Conservation (phyloP, 2,888 invertebrate genomes). For the Neria commutata region DNA sequence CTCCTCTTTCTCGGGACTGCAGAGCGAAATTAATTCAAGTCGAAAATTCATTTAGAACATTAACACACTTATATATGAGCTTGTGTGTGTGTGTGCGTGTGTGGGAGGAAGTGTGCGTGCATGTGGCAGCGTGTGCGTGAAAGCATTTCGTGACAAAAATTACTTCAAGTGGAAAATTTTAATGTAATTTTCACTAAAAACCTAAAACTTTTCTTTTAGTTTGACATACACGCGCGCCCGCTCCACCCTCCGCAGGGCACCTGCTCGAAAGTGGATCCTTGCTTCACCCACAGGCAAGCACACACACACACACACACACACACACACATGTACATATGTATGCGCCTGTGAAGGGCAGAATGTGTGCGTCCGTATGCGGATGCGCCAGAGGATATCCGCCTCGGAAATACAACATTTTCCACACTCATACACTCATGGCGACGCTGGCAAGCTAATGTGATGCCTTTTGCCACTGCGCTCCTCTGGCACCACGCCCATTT, state of each 20-base stretch:
- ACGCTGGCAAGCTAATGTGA: constrained; percentile 26
- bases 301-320: not conserved
- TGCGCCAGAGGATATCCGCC: constrained; percentile 55
- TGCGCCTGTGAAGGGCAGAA: no score
- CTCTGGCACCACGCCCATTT: no score
- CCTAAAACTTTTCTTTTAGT: constrained; percentile 40
- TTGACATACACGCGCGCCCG: not conserved
- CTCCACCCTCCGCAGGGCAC: no score
- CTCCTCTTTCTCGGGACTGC: constrained; percentile 39
- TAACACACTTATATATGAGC: constrained; percentile 36
- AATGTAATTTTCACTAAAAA: constrained; percentile 61
- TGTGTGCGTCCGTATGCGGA: constrained; percentile 28
- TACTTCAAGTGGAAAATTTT: constrained; percentile 59
- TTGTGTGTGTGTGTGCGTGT: constrained; percentile 17
- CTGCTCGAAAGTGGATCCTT: not conserved
- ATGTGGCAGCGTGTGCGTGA: constrained; percentile 11
- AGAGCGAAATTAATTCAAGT: constrained; percentile 48
- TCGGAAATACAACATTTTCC: constrained; percentile 57
- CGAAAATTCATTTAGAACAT: constrained; percentile 48
- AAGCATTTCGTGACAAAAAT: constrained; percentile 50
- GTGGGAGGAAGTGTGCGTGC: constrained; percentile 20
- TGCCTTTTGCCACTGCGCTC: constrained; percentile 4
- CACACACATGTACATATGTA: constrained; percentile 3
- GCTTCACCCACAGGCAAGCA: not conserved
- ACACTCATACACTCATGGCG: constrained; percentile 42